Evolutionary conservation across 2,797 vertebrate species (phyloP), one percentile per base, ranked within the genome.

Genomic region (Lophius americanus): DNA sequence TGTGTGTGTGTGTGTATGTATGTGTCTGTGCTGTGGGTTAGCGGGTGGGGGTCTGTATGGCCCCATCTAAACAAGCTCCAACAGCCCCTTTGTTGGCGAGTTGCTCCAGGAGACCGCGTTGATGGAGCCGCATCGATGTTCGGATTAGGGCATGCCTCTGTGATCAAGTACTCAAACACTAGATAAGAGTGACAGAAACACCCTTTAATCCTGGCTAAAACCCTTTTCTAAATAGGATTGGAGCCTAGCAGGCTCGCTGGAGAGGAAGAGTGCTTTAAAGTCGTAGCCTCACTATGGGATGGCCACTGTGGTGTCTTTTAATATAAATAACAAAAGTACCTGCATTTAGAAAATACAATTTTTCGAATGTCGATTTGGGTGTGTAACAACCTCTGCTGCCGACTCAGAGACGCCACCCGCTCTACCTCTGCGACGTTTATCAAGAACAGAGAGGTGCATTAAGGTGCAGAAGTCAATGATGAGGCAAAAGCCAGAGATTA

Each of bases 91-190:
- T 91, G 90, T 90, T 86, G 82, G 94, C 85, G 94, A 92, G 94
- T 92, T 94, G 95, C 93, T 94, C 90, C 92, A 92, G 93, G 94
- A 93, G 93, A 93, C 78, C 89, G 93, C 93, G 92, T 91, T 96
- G 95, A 97, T 93, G 92, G 96, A 92, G 87, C 90, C 78, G 91
- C 95, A 97, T 97, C 94, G 96, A 96, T 95, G 94, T 96, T 94
- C 79, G 94, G 95, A 97, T 98, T 96, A 97, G 92, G 94, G 92
- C 94, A 97, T 90, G 95, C 93, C 92, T 96, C 95, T 91, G 88
- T 95, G 96, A 98, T 97, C 96, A 96, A 96, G 94, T 95, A 92
- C 94, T 96, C 96, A 96, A 96, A 95, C 93, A 94, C 91, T 90
- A 94, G 95, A 96, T 96, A 95, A 97, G 96, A 97, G 88, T 93